Percentiles rank a stretch among this genome's conserved stretches.
Evolutionary conservation across 2,113 vertebrate species (phyloP).

Genomic region (Sylvicapra grimmia): DNA sequence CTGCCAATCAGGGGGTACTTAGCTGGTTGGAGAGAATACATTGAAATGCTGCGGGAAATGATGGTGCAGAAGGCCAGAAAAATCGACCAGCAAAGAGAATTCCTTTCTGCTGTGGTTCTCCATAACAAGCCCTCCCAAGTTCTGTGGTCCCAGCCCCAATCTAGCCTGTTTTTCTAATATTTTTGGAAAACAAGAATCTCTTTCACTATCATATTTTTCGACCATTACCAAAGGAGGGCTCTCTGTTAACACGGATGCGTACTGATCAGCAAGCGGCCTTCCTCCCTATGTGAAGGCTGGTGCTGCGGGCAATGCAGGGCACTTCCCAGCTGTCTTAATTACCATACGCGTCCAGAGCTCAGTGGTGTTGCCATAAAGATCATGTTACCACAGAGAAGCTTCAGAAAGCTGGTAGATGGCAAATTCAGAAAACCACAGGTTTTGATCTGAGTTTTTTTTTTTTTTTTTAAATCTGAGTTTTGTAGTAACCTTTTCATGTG

Average conservation of each 20-base stretch:
- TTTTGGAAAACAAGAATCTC: background rate
- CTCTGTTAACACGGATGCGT: background rate
- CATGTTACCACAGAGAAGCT: slow-evolving; percentile 49
- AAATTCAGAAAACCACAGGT: slow-evolving; percentile 58
- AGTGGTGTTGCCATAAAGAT: background rate
- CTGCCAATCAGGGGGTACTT: background rate
- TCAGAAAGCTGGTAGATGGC: slow-evolving; percentile 27
- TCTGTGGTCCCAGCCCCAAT: slow-evolving; percentile 27
- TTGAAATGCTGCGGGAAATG: slow-evolving; percentile 46
- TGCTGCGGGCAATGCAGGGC: background rate
- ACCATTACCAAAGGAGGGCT: background rate
- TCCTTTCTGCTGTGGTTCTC: slow-evolving; percentile 60
- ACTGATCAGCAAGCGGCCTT: background rate
- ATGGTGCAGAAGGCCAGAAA: slow-evolving; percentile 12
- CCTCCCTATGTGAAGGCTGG: background rate
- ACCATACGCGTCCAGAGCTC: background rate
- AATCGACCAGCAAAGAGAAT: slow-evolving; percentile 45
- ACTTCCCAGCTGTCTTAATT: background rate
- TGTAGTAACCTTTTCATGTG: slow-evolving; percentile 59
- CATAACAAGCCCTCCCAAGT: slow-evolving; percentile 52
- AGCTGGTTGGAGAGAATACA: slow-evolving; percentile 15
- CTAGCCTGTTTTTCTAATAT: slow-evolving; percentile 10
- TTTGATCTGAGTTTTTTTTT: slow-evolving; percentile 18
- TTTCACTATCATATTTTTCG: background rate
- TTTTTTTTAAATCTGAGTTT: background rate